Conservation (phyloP, 2,113 vertebrate species). For the Mus spicilegus region DNA sequence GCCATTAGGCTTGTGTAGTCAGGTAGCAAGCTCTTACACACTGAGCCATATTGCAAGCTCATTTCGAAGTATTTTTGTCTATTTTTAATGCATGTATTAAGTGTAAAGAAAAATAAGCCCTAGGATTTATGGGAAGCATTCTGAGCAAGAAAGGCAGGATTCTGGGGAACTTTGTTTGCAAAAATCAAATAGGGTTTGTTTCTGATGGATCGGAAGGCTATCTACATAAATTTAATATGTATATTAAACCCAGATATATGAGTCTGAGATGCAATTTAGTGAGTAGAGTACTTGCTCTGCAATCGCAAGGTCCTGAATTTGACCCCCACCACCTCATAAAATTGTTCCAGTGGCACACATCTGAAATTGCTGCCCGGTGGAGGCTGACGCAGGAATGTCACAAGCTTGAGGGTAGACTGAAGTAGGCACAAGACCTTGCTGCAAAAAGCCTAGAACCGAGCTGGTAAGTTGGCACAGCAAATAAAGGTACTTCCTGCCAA, state of each 20-base stretch:
- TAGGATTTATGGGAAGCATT: not conserved
- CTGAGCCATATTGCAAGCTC: not conserved
- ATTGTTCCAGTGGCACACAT: not conserved
- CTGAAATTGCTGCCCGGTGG: not conserved
- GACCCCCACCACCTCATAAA: not conserved
- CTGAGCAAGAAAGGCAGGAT: conserved; percentile 6
- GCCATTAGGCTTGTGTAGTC: too few relatives aligned
- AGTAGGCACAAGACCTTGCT: not conserved
- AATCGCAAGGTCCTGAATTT: not conserved
- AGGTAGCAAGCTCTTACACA: not conserved
- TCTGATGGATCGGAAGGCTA: conserved; percentile 7
- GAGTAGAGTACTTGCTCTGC: too few relatives aligned
- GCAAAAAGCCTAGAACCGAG: not conserved
- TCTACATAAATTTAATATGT: not conserved
- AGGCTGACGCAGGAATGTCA: not conserved
- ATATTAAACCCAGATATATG: conserved; percentile 2
- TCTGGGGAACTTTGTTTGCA: conserved; percentile 43
- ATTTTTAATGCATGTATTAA: conserved; percentile 19
- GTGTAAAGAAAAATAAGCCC: conserved; percentile 34
- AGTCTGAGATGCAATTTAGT: too few relatives aligned
- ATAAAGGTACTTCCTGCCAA: not conserved
- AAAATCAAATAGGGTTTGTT: conserved; percentile 52
- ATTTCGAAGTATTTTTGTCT: not conserved
- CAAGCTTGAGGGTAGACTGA: not conserved
- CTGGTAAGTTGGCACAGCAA: not conserved